Percentiles rank a stretch among this genome's conserved stretches.
These are phyloP conservation scores for Dicranocentrus wangi DNA, from an alignment of 2,888 invertebrate species.

Conservation along the genomic window DNA sequence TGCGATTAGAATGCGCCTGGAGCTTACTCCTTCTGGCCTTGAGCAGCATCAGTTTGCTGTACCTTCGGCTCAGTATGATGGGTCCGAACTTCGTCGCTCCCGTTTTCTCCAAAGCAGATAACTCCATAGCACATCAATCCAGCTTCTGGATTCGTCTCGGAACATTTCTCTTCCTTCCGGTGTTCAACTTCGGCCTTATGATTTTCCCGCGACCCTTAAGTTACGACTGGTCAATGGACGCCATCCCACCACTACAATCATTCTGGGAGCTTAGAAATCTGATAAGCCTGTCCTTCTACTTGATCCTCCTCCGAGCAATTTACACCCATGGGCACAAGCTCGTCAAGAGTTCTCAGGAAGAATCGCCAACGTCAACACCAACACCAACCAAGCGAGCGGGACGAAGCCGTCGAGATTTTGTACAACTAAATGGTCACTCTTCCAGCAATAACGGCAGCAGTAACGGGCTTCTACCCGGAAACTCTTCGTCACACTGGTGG, in stretches of 20 bases:
- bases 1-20: conserved; percentile 64
- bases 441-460: conserved; percentile 24
- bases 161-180: conserved; percentile 93
- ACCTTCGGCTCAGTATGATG: conserved; percentile 85
- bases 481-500: conserved; percentile 61
- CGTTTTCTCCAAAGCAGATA: conserved; percentile 94
- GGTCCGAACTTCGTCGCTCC: conserved; percentile 80
- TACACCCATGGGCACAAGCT: conserved; percentile 47
- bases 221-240: conserved; percentile 99
- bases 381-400: conserved; percentile 68
- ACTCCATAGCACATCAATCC: conserved; percentile 92
- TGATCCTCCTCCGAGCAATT: conserved; percentile 73
- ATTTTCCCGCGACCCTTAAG: conserved; percentile 90
- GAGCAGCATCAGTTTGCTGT: conserved; percentile 66
- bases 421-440: conserved; percentile 46
- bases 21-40: conserved; percentile 68
- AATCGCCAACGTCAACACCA: conserved; percentile 73
- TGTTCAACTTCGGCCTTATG: conserved; percentile 90
- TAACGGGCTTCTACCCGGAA: conserved; percentile 39
- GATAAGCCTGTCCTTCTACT: conserved; percentile 85
- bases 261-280: conserved; percentile 87
- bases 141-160: conserved; percentile 86
- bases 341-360: conserved; percentile 74
- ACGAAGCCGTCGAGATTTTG: conserved; percentile 50
- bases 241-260: conserved; percentile 88